Base-by-base conservation (phyloP, 2,888 invertebrate species). In the Leucozona laternaria region DNA sequence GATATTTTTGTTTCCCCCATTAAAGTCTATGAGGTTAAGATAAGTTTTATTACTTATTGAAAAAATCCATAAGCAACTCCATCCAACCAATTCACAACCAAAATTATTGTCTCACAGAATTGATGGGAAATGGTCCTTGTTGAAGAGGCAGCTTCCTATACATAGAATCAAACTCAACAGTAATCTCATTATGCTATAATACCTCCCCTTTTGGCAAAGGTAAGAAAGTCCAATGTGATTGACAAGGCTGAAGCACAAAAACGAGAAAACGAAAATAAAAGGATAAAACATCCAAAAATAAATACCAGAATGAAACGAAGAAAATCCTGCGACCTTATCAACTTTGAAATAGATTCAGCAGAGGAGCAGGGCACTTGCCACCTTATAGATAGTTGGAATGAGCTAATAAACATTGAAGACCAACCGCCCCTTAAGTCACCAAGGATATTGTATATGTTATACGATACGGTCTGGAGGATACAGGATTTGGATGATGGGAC, bases 311-410 rank as follows among this genome's bases (percentile, higher is more conserved):
- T 48, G 48, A 66, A 68, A 53, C 25, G 68, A 53, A 53, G 68
- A 53, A 53, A 53, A 37, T 53, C 50, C 68, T 53, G 53, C 68
- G 68, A 68, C 68, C 53, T 53, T 53, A 68, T 68, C 68, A 53
- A 68, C 68, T 68, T 68, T 37, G 50, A 68, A 53, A 68, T 68
- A 48, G 68, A 68, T 68, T 68, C 25, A 53, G 40, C 22, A 13
- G 4, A 62, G 43, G 31, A n/a, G n/a, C n/a, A 13, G 43, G 13
- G 22, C 15, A 11, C 28, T 28, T 22, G 10, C 20, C 34, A 45
- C 15, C 34, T 22, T 22, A 5, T 22, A 0, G 1, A 0, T 15
- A 53, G 53, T 22, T 28, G 17, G 64, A 45, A 45, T 64, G 64
- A 28, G 64, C 45, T 64, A 64, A 64, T 64, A 64, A 64, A 64